Conservation (phyloP, 1,140 invertebrate genomes). For the Adelges cooleyi region DNA sequence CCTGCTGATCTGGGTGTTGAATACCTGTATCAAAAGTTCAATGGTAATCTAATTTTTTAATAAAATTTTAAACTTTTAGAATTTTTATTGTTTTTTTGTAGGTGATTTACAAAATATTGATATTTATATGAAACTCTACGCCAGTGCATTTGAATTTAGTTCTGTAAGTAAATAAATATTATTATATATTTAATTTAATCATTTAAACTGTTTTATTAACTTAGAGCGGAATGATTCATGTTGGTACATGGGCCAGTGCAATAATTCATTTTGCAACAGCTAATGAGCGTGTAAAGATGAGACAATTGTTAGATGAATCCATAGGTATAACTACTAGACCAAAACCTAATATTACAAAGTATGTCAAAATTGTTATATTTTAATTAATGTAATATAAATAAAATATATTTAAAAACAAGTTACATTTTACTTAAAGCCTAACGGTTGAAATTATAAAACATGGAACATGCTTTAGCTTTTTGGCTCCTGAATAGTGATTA, state of each 20-base stretch:
- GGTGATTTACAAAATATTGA: constrained; percentile 3
- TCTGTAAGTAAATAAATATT: neutral
- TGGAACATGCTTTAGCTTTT: too few relatives aligned
- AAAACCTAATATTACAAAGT: neutral
- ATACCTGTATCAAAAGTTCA: constrained; percentile 60
- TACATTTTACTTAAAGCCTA: too few relatives aligned
- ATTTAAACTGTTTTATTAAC: neutral
- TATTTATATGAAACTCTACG: neutral
- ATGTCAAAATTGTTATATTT: too few relatives aligned
- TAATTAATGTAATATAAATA: too few relatives aligned
- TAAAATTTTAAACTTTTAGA: neutral
- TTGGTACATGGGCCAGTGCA: neutral
- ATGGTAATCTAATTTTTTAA: constrained; percentile 42
- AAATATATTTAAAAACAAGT: too few relatives aligned
- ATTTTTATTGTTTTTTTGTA: neutral
- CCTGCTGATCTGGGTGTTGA: constrained; percentile 73
- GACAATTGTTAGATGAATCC: neutral
- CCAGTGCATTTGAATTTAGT: neutral
- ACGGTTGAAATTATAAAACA: too few relatives aligned
- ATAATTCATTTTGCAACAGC: neutral
- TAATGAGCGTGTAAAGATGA: neutral
- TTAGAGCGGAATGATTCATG: neutral
- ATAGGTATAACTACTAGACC: neutral
- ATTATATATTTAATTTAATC: neutral
- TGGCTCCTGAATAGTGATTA: too few relatives aligned